Conservation (phyloP, 2,888 invertebrate genomes). For the Meteorus colon region DNA sequence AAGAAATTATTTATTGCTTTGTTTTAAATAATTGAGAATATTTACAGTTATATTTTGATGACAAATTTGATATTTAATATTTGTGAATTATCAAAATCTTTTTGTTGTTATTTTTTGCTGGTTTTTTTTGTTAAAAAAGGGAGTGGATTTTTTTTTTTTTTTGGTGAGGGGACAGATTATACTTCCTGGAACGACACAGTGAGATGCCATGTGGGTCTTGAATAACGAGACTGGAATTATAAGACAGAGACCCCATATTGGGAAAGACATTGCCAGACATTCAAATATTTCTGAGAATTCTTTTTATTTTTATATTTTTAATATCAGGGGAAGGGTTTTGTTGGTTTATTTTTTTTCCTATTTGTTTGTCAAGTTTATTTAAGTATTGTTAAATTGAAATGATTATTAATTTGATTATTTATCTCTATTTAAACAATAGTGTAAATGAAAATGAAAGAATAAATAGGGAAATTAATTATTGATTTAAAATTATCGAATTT, state of each 20-base stretch:
- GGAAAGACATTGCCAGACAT: neutral
- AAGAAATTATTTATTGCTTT: neutral
- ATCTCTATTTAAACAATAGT: no score
- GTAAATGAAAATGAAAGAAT: no score
- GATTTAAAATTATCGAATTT: no score
- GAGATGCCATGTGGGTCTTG: constrained; percentile 21
- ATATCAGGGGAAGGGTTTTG: neutral
- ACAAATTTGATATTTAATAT: constrained; percentile 29
- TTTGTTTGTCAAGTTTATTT: neutral
- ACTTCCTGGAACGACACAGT: constrained; percentile 35
- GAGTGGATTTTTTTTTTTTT: constrained; percentile 19
- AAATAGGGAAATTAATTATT: no score
- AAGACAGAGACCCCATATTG: constrained; percentile 11
- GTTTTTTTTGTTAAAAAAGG: neutral
- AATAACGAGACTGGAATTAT: constrained; percentile 24
- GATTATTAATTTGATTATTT: no score
- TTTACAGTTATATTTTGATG: constrained; percentile 3
- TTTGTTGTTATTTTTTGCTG: neutral
- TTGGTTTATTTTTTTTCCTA: neutral
- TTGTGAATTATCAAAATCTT: constrained; percentile 30
- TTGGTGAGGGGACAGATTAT: neutral
- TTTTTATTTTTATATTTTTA: neutral
- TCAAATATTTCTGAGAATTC: constrained; percentile 3
- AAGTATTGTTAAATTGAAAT: no score
- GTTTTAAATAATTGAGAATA: neutral